phyloP scores from a whole-genome alignment of 1,140 invertebrate species.

The Bombus breviceps region DNA sequence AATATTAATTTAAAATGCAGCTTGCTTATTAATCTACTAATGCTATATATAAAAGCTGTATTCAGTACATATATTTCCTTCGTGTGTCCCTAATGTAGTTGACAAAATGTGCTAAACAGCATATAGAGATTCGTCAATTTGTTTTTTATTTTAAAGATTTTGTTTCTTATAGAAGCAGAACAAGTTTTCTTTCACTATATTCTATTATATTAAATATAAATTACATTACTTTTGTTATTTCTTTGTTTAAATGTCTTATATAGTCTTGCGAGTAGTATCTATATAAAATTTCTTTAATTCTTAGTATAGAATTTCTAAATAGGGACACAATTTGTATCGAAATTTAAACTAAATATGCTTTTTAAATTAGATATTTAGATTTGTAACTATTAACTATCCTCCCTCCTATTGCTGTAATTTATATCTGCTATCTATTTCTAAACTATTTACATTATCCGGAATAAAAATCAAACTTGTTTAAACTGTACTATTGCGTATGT shows the following conservation, averaged over 20 bases:
- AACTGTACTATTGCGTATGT: conserved; percentile 38
- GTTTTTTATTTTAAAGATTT: background rate
- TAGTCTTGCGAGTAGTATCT: background rate
- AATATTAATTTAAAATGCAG: conserved; percentile 53
- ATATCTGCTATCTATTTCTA: conserved; percentile 36
- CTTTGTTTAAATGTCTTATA: background rate
- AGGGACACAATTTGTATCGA: conserved; percentile 19
- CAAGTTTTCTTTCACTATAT: background rate
- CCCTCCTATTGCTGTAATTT: conserved; percentile 29
- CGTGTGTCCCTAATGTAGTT: conserved; percentile 28
- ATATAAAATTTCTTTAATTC: background rate
- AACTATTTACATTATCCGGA: conserved; percentile 9
- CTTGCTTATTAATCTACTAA: conserved; percentile 70
- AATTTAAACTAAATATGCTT: conserved; percentile 23
- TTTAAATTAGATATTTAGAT: conserved; percentile 31
- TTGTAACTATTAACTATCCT: background rate
- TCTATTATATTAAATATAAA: background rate
- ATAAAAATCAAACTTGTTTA: background rate
- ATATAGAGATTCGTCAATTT: conserved; percentile 4
- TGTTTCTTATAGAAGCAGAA: background rate
- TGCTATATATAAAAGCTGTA: conserved; percentile 55
- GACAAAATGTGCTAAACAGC: conserved; percentile 38
- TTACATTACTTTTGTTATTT: background rate
- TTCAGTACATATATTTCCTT: conserved; percentile 41
- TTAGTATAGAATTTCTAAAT: background rate